These are phyloP conservation scores for Perizoma affinitatum DNA, from an alignment of 2,888 invertebrate genomes.

Conservation along the genomic window DNA sequence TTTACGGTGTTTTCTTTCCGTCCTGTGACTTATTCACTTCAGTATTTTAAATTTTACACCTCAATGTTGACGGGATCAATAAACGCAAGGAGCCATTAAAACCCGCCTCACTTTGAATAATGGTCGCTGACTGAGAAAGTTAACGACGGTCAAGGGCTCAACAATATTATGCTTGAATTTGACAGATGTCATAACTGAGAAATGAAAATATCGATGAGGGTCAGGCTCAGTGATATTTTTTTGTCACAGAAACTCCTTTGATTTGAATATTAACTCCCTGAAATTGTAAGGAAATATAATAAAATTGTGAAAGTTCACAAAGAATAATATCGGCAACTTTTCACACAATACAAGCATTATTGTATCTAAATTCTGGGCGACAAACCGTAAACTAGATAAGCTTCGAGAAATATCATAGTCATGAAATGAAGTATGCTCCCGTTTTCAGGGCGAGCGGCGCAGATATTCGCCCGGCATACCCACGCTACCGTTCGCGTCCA, in stretches of 20 bases:
- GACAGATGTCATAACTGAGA: conserved; percentile 43
- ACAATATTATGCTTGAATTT: conserved; percentile 43
- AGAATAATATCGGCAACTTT: conserved; percentile 26
- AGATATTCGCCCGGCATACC: conserved; percentile 43
- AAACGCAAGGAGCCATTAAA: conserved; percentile 40
- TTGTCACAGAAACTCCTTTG: conserved; percentile 24
- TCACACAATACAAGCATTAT: conserved; percentile 27
- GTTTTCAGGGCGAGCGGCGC: conserved; percentile 31
- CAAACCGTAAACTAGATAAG: conserved; percentile 36
- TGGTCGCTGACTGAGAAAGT: conserved; percentile 35
- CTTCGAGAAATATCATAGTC: conserved; percentile 41
- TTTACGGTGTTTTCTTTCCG: conserved; percentile 15
- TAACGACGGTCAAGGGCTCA: conserved; percentile 43
- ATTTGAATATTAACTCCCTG: conserved; percentile 23
- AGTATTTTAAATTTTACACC: conserved; percentile 5
- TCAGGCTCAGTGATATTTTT: conserved; percentile 30
- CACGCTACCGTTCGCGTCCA: conserved; percentile 41
- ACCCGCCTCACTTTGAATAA: conserved; percentile 37
- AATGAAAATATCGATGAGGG: conserved; percentile 41
- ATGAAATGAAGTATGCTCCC: conserved; percentile 34
- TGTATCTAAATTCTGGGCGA: conserved; percentile 32
- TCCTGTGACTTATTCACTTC: conserved; percentile 8
- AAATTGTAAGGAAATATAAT: conserved; percentile 14
- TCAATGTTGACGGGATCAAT: conserved; percentile 31
- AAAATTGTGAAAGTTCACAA: conserved; percentile 10